Evolutionary conservation across 2,888 invertebrate genomes (phyloP).

Genomic region (Brassicogethes aeneus): DNA sequence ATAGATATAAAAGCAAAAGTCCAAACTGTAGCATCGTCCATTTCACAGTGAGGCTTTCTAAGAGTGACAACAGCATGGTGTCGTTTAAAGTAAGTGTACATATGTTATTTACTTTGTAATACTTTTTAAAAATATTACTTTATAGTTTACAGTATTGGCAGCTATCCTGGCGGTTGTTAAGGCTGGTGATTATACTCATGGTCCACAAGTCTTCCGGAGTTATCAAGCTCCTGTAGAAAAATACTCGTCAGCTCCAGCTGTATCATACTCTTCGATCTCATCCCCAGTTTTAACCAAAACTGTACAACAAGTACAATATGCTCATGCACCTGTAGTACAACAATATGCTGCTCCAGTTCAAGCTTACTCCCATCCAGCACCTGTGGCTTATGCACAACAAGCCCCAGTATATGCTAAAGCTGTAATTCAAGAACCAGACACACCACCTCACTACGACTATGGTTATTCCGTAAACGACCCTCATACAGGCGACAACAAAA

Average conservation of each 20-base stretch:
- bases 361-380: constrained; percentile 34
- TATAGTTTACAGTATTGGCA: constrained; percentile 16
- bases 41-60: no score
- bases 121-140: constrained; percentile 4
- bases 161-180: constrained; percentile 16
- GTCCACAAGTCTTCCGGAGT: constrained; percentile 12
- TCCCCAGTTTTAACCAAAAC: constrained; percentile 1
- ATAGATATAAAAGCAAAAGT: no score
- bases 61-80: no score
- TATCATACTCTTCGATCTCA: constrained; percentile 7
- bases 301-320: no score
- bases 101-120: constrained; percentile 1
- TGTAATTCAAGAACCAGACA: neutral
- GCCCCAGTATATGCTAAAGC: neutral
- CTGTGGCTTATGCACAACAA: constrained; percentile 17
- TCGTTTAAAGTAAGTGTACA: no score
- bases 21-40: no score
- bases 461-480: neutral
- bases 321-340: constrained; percentile 3
- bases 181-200: no score
- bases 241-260: constrained; percentile 10
- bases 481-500: constrained; percentile 43
- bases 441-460: neutral
- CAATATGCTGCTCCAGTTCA: constrained; percentile 21
- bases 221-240: no score